Conservation (phyloP, 2,888 invertebrate genomes). For the Crioceris asparagi region DNA sequence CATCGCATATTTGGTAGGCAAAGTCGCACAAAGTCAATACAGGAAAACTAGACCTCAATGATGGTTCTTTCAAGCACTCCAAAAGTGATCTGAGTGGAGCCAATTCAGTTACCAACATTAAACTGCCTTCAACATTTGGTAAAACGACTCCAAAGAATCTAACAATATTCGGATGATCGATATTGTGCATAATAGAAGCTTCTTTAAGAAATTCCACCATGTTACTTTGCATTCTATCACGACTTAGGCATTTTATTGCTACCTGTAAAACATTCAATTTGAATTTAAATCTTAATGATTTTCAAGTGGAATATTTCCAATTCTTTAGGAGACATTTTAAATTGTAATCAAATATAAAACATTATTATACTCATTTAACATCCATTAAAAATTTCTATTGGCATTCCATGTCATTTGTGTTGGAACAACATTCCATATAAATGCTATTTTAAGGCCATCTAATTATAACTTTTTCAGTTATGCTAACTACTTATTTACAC, state of each 20-base stretch:
- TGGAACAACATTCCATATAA: no score
- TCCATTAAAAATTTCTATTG: no score
- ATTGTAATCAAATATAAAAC: no score
- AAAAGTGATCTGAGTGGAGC: slow-evolving; percentile 89
- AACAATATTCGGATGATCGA: slow-evolving; percentile 94
- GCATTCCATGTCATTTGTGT: no score
- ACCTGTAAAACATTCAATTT: slow-evolving; percentile 48
- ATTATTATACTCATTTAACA: no score
- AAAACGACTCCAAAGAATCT: slow-evolving; percentile 95
- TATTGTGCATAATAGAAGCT: slow-evolving; percentile 96
- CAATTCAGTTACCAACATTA: slow-evolving; percentile 70
- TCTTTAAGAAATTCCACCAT: slow-evolving; percentile 96
- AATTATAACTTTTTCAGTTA: no score
- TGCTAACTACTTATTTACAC: no score
- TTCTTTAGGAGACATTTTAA: no score
- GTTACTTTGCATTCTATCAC: slow-evolving; percentile 92
- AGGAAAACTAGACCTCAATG: slow-evolving; percentile 81
- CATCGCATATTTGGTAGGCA: slow-evolving; percentile 91
- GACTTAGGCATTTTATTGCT: slow-evolving; percentile 91
- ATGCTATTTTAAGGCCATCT: no score
- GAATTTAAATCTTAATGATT: no score
- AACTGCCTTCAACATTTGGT: slow-evolving; percentile 58
- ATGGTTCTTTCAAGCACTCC: slow-evolving; percentile 91
- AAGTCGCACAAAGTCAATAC: slow-evolving; percentile 90
- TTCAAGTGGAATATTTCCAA: no score